These are phyloP conservation scores for Drosophila yooni DNA, from an alignment of 2,888 invertebrate genomes.

Conservation along the genomic window DNA sequence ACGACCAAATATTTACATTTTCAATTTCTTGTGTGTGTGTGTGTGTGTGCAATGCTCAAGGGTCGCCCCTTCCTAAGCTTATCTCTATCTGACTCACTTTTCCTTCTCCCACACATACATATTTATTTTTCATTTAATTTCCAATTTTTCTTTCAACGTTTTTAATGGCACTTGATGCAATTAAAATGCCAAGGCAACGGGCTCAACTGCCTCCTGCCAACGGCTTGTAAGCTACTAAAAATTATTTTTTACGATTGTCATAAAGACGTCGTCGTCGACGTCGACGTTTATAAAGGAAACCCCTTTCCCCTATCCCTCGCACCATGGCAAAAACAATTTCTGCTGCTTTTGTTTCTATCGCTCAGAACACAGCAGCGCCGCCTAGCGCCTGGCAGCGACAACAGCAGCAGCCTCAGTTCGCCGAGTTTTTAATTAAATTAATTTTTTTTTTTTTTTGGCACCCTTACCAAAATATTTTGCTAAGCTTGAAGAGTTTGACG, in stretches of 20 bases:
- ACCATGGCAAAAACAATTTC: constrained; percentile 55
- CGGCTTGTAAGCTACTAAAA: constrained; percentile 75
- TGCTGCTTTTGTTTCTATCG: constrained; percentile 50
- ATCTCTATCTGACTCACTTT: not conserved
- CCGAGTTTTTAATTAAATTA: constrained; percentile 75
- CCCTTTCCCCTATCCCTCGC: not conserved
- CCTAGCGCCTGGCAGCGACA: constrained; percentile 50
- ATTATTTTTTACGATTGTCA: constrained; percentile 80
- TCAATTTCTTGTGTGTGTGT: constrained; percentile 47
- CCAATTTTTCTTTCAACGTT: constrained; percentile 68
- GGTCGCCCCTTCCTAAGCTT: not conserved
- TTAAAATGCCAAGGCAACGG: constrained; percentile 74
- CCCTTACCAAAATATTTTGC: constrained; percentile 66
- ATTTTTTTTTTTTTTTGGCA: constrained; percentile 29
- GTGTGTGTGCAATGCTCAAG: constrained; percentile 35
- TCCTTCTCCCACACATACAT: constrained; percentile 41
- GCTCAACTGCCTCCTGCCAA: constrained; percentile 35
- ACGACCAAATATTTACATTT: constrained; percentile 64
- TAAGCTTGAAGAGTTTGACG: constrained; percentile 51
- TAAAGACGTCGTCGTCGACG: constrained; percentile 68
- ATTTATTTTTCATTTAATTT: constrained; percentile 75
- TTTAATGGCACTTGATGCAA: constrained; percentile 75
- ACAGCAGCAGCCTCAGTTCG: constrained; percentile 31
- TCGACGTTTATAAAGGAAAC: constrained; percentile 37
- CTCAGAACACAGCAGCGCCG: constrained; percentile 35